Base-by-base conservation (phyloP, 2,797 vertebrate species). In the Acestrorhynchus altus region DNA sequence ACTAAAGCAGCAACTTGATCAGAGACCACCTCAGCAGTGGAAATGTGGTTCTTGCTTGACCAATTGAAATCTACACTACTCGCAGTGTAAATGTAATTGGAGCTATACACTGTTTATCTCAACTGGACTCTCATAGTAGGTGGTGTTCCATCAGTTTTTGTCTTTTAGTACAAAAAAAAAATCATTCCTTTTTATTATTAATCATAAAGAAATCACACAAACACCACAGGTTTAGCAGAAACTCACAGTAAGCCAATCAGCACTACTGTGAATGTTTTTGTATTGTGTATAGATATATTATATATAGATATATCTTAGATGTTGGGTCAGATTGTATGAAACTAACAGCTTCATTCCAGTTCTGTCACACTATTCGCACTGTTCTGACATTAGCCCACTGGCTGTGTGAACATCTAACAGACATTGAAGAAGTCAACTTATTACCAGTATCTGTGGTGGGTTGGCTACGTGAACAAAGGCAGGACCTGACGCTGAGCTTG, bases 191-290 rank as follows among this genome's bases (percentile, higher is more conserved):
- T 20, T 28, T 16, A 12, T 57, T 60, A 15, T 26, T 1, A 1
- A 13, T 4, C 1, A 16, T 18, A 6, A 1, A 5, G 5, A 44
- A 49, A 49, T 49, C 15, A 49, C 13, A 44, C n/a, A 31, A 56
- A 8, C 40, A 15, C n/a, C 40, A 35, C 31, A 35, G 2, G 31
- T 28, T 72, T 22, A 35, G 18, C 11, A 11, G n/a, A 35, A 6
- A 4, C 59, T 28, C 61, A 39, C 16, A 54, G n/a, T 56, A 66
- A 56, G 2, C 52, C 46, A 35, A 6, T 47, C 31, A 68, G 44
- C 79, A 70, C 52, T 61, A 65, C 68, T 89, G 87, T 89, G 87
- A 90, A 40, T 82, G 83, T 40, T 80, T 87, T 75, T 88, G 64
- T 86, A 84, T 82, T 86, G 76, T 81, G 22, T 61, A 49, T 87